These are phyloP conservation scores for Penaeus indicus DNA, from an alignment of 1,140 invertebrate genomes.

Conservation along the genomic window DNA sequence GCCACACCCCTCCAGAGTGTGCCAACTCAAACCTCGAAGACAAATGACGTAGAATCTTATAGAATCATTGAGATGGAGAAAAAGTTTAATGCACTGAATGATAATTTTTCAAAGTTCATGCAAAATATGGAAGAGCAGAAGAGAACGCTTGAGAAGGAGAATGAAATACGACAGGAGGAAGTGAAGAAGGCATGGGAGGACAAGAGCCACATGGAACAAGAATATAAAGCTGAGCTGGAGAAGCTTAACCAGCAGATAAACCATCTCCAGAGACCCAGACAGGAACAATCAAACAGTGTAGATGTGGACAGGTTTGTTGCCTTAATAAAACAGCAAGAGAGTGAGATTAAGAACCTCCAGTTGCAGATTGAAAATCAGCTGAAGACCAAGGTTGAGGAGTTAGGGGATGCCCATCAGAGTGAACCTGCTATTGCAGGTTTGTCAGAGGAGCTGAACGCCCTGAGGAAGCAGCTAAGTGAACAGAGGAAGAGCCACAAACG, in stretches of 20 bases:
- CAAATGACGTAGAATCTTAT: conserved; percentile 54
- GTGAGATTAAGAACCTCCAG: conserved; percentile 27
- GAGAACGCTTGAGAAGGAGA: conserved; percentile 44
- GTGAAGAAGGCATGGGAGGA: conserved; percentile 55
- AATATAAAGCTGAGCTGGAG: conserved; percentile 34
- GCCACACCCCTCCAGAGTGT: background rate
- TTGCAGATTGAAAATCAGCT: conserved; percentile 34
- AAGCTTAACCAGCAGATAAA: conserved; percentile 40
- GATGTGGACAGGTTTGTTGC: conserved; percentile 28
- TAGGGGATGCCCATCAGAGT: background rate
- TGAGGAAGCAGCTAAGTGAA: conserved; percentile 37
- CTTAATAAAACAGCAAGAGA: conserved; percentile 35
- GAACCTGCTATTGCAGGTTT: conserved; percentile 38
- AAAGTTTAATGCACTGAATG: conserved; percentile 54
- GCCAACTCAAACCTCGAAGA: conserved; percentile 20
- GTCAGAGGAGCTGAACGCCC: conserved; percentile 31
- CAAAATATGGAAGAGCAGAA: conserved; percentile 58
- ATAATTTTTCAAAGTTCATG: conserved; percentile 44
- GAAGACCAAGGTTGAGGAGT: conserved; percentile 28
- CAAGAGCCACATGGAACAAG: conserved; percentile 34
- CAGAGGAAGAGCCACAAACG: conserved; percentile 43
- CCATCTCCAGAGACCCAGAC: conserved; percentile 22
- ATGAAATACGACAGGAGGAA: conserved; percentile 54
- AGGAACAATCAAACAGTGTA: background rate
- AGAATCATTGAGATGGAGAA: conserved; percentile 52